Evolutionary conservation across 2,797 vertebrate species (phyloP).

Genomic region (Microctenopoma steveboyesi): DNA sequence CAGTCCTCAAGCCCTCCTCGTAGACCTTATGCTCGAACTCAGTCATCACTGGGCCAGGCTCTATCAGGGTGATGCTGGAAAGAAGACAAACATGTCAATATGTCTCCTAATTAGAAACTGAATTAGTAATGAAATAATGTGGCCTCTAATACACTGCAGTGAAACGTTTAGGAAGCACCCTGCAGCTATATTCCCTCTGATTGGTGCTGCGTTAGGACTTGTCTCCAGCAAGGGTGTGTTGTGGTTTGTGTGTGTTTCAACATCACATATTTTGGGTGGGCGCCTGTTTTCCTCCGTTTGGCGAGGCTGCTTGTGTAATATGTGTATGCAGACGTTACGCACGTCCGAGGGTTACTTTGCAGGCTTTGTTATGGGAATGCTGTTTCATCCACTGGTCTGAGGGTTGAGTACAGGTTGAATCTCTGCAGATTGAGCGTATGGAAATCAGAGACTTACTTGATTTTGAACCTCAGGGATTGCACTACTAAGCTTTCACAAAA

Average conservation of each 20-base stretch:
- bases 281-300: background rate
- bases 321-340: conserved; percentile 10
- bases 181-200: background rate
- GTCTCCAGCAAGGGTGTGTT: conserved; percentile 19
- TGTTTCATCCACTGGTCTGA: conserved; percentile 2
- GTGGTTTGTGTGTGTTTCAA: background rate
- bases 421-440: background rate
- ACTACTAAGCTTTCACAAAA: conserved; percentile 91
- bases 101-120: background rate
- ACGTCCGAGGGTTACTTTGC: conserved; percentile 7
- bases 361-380: background rate
- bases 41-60: conserved; percentile 89
- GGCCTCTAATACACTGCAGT: background rate
- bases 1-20: conserved; percentile 86
- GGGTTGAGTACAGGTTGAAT: background rate
- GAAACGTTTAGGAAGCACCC: background rate
- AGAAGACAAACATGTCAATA: background rate
- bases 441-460: conserved; percentile 83
- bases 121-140: background rate
- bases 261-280: background rate
- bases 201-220: conserved; percentile 7
- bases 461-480: conserved; percentile 88
- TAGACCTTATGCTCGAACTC: conserved; percentile 90
- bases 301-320: conserved; percentile 23
- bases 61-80: conserved; percentile 87